Evolutionary conservation across 2,888 invertebrate genomes (phyloP), one percentile per base, ranked within the genome.

Genomic region (Acanthosepion lycidas): DNA sequence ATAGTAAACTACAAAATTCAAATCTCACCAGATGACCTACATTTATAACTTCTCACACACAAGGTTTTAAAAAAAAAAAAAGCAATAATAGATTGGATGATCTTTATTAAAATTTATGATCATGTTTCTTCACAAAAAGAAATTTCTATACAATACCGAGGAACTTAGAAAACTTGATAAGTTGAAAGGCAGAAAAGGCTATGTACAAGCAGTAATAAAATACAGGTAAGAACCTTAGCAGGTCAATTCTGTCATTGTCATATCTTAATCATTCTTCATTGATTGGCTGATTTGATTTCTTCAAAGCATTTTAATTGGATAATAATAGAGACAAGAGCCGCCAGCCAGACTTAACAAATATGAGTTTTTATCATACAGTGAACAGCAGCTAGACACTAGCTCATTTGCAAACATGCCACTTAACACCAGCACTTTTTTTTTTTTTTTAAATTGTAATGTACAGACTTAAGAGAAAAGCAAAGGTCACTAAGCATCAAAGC

Each of bases 161-260:
- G 48, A 51, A 92, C 51, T 51, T 49, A 92, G 51, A 93, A 93
- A 93, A 93, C 53, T 49, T 92, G 92, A 53, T 93, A 49, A 93
- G 33, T 78, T 78, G 93, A 53, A 93, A 93, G 18, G 51, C n/a
- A 51, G 28, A n/a, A n/a, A 51, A 51, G 51, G 93, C 93, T 93
- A 93, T 93, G 49, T 93, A 93, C 51, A 93, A 48, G 93, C 93
- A 93, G 93, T 93, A 93, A 93, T 93, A 93, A 93, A 93, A 93
- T 93, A 93, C 93, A 93, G 53, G 78, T 78, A 78, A 78, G 8
- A 78, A 78, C n/a, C 78, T 78, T 78, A 78, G 59, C 59, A 59
- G 78, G 78, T 78, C n/a, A n/a, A 78, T n/a, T 78, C 78, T 78
- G 78, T 78, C n/a, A 59, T 59, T 59, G 59, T 59, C 59, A 59